Conservation (phyloP, 2,888 invertebrate species). For the Baccha elongata region DNA sequence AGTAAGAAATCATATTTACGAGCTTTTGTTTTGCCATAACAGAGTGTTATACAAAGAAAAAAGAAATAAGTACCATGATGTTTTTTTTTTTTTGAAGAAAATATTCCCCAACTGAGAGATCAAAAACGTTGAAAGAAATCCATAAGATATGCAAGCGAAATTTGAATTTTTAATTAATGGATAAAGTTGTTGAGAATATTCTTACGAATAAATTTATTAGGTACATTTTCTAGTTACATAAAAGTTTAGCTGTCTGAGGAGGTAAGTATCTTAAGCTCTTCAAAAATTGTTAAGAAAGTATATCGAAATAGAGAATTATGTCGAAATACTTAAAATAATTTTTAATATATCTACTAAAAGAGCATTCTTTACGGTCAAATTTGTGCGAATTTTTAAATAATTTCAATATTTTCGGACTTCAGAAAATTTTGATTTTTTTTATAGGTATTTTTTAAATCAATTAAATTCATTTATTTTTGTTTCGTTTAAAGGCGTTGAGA, state of each 20-base stretch:
- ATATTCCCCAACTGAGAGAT: constrained; percentile 31
- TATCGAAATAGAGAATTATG: too few relatives aligned
- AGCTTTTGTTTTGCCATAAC: constrained; percentile 40
- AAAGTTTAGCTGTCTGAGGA: constrained; percentile 56
- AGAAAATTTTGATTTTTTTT: too few relatives aligned
- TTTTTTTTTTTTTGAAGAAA: too few relatives aligned
- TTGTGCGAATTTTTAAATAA: too few relatives aligned
- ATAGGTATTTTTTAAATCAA: too few relatives aligned
- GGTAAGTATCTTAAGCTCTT: constrained; percentile 5
- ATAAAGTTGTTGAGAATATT: constrained; percentile 79
- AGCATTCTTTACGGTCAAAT: too few relatives aligned
- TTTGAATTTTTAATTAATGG: constrained; percentile 81
- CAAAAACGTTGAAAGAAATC: constrained; percentile 52
- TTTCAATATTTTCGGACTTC: too few relatives aligned
- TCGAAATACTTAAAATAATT: too few relatives aligned
- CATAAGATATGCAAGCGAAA: constrained; percentile 63
- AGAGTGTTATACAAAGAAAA: constrained; percentile 18
- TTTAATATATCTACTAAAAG: too few relatives aligned
- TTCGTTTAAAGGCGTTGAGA: too few relatives aligned
- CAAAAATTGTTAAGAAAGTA: too few relatives aligned
- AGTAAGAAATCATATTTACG: constrained; percentile 68
- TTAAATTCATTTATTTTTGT: too few relatives aligned
- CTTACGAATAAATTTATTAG: constrained; percentile 68
- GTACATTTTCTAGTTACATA: constrained; percentile 33
- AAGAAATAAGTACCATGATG: constrained; percentile 19